Evolutionary conservation across 2,797 vertebrate species (phyloP), one percentile per base, ranked within the genome.

Genomic region (Linurgus olivaceus): DNA sequence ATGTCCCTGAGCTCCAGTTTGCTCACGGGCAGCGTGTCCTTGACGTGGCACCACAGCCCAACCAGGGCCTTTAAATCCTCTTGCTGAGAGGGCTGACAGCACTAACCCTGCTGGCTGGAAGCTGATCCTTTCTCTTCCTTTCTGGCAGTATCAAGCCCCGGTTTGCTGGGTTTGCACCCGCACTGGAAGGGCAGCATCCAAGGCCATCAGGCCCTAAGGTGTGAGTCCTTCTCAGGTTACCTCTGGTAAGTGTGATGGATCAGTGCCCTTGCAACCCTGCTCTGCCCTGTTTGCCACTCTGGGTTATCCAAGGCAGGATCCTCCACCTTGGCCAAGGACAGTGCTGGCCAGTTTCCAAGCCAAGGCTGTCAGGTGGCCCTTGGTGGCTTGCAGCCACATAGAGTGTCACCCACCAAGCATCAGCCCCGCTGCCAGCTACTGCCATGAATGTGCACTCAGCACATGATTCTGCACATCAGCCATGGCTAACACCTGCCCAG

Each of bases 371-470:
- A 37, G 13, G 23, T 61, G 33, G 25, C 35, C 9, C 33, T 65
- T 35, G 55, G 25, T n/a, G 28, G 33, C 15, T 59, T 61, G 10
- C 25, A 51, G 13, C 11, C 29, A 18, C 18, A 1, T 4, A 6
- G 11, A 35, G 17, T 2, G 26, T 11, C 55, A 70, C 20, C 31
- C 74, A 12, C 3, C 0, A 7, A 57, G 45, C 25, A 17, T 18
- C 2, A 4, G 20, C 7, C 9, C n/a, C 48, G 5, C 61, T 61
- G 29, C 31, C 44, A 70, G 52, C 26, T 15, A 8, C 38, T 51
- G 25, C 38, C 42, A 7, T 0, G 0, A 2, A 14, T 0, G 0
- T 23, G 38, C 6, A 2, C 31, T 37, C 25, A 35, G 29, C 52
- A 50, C n/a, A 16, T 31, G n/a, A 45, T 65, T 70, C 21, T 83